Base-by-base conservation (phyloP, 2,888 invertebrate genomes). In the Plagodis dolabraria region DNA sequence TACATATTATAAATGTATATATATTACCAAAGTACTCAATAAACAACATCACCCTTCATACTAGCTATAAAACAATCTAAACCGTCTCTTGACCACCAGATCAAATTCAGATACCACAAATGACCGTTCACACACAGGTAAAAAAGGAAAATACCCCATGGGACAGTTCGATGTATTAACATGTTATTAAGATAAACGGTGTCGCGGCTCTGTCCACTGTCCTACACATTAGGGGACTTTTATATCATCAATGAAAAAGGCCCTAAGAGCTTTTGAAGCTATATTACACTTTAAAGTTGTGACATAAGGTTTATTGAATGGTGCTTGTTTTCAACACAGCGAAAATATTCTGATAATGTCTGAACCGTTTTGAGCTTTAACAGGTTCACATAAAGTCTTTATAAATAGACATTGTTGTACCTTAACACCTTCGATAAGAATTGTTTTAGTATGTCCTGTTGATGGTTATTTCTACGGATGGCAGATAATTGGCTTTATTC, bases 171-270 rank as follows among this genome's bases (percentile, higher is more conserved):
- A 66, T 71, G 71, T 84, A 82, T 85, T 83, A 84, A 80, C 85
- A 83, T 86, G 86, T 83, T 86, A 86, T 88, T 89, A 80, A 80
- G 81, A 84, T 87, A 87, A 87, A 82, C 75, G 79, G 77, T 81
- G 83, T 82, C 80, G 82, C 82, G 70, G 69, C 53, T 10, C 45
- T 54, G 50, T 50, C 68, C 65, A 73, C 71, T 65, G 70, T 57
- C 54, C 52, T 44, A 52, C 58, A 65, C 53, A 54, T 64, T 63
- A 59, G 62, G 63, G 60, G 60, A 55, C 55, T 40, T 46, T 38
- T 53, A 47, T 53, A 51, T 33, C 56, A 56, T 56, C 35, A 49
- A 52, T 47, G 44, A 35, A 60, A 60, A 44, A 34, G 22, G 10
- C 34, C 47, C 42, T 50, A 46, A 46, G 34, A 40, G 35, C 22